phyloP scores from a whole-genome alignment of 2,797 vertebrate genomes.

The Lutjanus campechanus region DNA sequence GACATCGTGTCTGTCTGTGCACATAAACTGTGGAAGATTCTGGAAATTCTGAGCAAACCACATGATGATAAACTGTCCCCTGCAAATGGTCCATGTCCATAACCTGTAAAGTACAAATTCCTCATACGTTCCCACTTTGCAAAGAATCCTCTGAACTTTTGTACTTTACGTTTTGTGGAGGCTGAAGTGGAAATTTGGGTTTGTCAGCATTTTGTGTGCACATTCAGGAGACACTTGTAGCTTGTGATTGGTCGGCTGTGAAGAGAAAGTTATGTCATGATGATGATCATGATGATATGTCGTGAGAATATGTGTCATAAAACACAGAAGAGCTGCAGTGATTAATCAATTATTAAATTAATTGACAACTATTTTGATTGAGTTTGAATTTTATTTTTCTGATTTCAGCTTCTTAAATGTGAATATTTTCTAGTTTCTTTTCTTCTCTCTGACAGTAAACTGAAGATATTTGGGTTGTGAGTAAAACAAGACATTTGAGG shows the following conservation, averaged over 20 bases:
- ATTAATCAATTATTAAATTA: no score
- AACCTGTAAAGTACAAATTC: neutral
- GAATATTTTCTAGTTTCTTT: no score
- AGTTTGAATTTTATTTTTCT: no score
- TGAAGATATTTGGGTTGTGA: no score
- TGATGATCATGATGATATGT: no score
- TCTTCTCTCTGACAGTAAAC: no score
- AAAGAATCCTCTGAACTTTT: neutral
- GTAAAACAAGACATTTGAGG: no score
- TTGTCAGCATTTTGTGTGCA: neutral
- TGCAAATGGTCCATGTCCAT: neutral
- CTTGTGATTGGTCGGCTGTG: neutral
- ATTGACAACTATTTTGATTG: no score
- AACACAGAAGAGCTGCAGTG: neutral
- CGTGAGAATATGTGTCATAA: neutral
- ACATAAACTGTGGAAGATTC: neutral
- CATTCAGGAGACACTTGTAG: no score
- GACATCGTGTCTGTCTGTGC: no score
- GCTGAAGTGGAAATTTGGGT: neutral
- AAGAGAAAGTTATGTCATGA: neutral
- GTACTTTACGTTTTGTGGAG: neutral
- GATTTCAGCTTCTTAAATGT: no score
- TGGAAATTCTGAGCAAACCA: neutral
- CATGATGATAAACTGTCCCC: neutral
- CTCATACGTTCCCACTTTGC: neutral